Evolutionary conservation across 2,113 vertebrate genomes (phyloP).

Genomic region (Mesocricetus auratus): DNA sequence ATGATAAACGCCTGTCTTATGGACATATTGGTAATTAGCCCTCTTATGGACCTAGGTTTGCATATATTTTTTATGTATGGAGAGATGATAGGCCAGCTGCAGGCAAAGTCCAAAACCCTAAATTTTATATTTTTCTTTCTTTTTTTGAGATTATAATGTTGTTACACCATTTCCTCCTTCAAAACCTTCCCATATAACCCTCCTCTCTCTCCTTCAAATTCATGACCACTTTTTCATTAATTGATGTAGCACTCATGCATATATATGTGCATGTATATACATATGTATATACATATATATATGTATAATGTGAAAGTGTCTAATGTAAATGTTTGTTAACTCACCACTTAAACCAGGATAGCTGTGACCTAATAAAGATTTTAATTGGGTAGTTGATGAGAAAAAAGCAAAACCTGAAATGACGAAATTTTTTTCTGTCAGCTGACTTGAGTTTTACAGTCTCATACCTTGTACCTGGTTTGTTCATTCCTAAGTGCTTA

Average conservation of each 20-base stretch:
- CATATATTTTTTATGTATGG: constrained; percentile 20
- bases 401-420: not conserved
- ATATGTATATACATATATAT: no score
- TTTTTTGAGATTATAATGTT: not conserved
- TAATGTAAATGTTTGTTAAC: not conserved
- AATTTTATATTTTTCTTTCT: not conserved
- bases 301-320: not conserved
- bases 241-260: not conserved
- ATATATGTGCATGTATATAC: not conserved
- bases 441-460: not conserved
- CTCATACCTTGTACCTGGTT: not conserved
- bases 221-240: not conserved
- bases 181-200: not conserved
- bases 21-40: not conserved
- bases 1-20: not conserved
- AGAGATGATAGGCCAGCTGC: not conserved
- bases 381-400: not conserved
- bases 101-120: not conserved
- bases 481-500: not conserved
- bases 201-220: not conserved
- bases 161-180: not conserved
- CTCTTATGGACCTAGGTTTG: constrained; percentile 34
- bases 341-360: not conserved
- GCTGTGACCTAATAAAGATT: not conserved
- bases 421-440: constrained; percentile 14